Conservation (phyloP, 1,140 invertebrate species). For the Apis mellifera region Amel_HAv3.1 CM009931.2:7047001-7047500, state of each 20-base stretch:
- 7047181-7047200: conserved; percentile 69
- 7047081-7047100: background rate
- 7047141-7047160: conserved; percentile 59
- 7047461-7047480: no score
- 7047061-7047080: background rate
- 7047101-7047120: background rate
- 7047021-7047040: conserved; percentile 1
- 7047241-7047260: conserved; percentile 77
- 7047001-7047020: background rate
- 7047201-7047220: conserved; percentile 62
- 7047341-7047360: background rate
- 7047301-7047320: conserved; percentile 14
- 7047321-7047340: background rate
- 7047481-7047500: background rate
- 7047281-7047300: conserved; percentile 66
- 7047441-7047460: no score
- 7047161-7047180: conserved; percentile 66
- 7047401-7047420: background rate
- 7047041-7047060: background rate
- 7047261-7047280: conserved; percentile 70
- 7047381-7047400: background rate
- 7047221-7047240: conserved; percentile 73
- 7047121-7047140: conserved; percentile 46
- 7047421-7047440: background rate
- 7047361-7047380: background rate